Percentiles rank a stretch among this genome's conserved stretches.
Conservation (phyloP, 2,113 vertebrate genomes). For the Brienomyrus longianalis region DNA sequence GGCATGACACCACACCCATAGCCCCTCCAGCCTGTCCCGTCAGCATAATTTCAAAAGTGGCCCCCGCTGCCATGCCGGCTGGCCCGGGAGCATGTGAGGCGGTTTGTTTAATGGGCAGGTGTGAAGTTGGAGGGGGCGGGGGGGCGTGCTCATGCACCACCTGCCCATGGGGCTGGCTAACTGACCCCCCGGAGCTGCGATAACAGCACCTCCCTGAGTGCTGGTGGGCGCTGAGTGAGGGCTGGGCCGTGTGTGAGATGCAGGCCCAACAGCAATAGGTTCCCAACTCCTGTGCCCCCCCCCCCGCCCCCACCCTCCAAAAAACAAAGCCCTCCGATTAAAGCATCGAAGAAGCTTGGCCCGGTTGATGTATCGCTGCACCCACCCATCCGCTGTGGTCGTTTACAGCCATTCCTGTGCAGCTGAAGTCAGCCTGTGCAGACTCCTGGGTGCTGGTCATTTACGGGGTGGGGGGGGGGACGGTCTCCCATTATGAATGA, state of each 20-base stretch:
- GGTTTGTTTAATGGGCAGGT: slow-evolving; percentile 57
- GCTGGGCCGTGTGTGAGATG: neutral
- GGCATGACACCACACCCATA: slow-evolving; percentile 60
- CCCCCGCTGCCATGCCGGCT: slow-evolving; percentile 49
- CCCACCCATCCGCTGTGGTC: neutral
- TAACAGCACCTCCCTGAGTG: neutral
- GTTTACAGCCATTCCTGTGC: neutral
- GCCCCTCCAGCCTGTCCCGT: slow-evolving; percentile 48
- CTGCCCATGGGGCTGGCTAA: neutral
- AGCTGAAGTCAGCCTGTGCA: neutral
- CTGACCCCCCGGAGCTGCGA: neutral
- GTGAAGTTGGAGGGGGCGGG: slow-evolving; percentile 43
- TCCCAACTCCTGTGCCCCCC: neutral
- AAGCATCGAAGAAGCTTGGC: neutral
- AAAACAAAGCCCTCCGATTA: neutral
- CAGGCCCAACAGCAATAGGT: neutral
- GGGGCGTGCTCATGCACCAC: neutral
- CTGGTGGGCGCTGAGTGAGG: neutral
- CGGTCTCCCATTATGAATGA: slow-evolving; percentile 31
- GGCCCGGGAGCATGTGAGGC: slow-evolving; percentile 52
- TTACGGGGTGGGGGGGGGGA: neutral
- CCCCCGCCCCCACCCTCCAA: neutral
- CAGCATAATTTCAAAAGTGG: slow-evolving; percentile 64
- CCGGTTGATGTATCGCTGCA: neutral
- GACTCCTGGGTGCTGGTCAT: neutral